Evolutionary conservation across 2,888 invertebrate species (phyloP).

Genomic region (Catocala nupta): DNA sequence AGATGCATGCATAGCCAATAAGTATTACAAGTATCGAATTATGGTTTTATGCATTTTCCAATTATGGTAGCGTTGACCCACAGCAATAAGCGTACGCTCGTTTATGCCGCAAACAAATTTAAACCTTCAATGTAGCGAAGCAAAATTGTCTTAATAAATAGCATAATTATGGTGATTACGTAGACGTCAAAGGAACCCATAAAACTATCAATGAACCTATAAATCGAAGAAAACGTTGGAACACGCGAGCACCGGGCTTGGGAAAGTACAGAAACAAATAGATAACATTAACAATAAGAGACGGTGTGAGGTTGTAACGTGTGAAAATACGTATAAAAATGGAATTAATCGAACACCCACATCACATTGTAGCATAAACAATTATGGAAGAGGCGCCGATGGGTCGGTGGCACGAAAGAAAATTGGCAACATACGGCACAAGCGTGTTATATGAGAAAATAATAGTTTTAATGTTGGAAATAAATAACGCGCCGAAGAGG

Average conservation of each 20-base stretch:
- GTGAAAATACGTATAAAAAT: slow-evolving; percentile 77
- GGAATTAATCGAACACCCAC: slow-evolving; percentile 73
- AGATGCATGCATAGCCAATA: slow-evolving; percentile 33
- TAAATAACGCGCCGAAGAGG: slow-evolving; percentile 79
- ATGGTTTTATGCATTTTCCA: slow-evolving; percentile 41
- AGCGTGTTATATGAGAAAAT: slow-evolving; percentile 74
- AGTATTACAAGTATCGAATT: slow-evolving; percentile 31
- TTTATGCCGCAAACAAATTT: slow-evolving; percentile 51
- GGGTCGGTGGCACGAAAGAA: slow-evolving; percentile 77
- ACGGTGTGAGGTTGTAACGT: slow-evolving; percentile 63
- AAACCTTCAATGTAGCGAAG: slow-evolving; percentile 54
- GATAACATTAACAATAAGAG: slow-evolving; percentile 65
- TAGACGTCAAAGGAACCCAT: slow-evolving; percentile 69
- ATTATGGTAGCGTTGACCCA: slow-evolving; percentile 45
- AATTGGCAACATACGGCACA: slow-evolving; percentile 72
- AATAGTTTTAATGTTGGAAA: slow-evolving; percentile 83
- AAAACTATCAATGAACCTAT: slow-evolving; percentile 77
- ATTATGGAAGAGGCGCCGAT: slow-evolving; percentile 73
- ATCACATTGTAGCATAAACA: slow-evolving; percentile 68
- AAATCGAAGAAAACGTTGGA: slow-evolving; percentile 71
- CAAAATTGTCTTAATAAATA: slow-evolving; percentile 67
- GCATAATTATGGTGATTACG: slow-evolving; percentile 72
- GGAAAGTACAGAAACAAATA: slow-evolving; percentile 70
- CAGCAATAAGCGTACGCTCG: slow-evolving; percentile 42
- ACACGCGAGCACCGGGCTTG: slow-evolving; percentile 68